Percentiles rank a stretch among this genome's conserved stretches.
Evolutionary conservation across 2,888 invertebrate species (phyloP).

Genomic region (Monoplex corrugatus): DNA sequence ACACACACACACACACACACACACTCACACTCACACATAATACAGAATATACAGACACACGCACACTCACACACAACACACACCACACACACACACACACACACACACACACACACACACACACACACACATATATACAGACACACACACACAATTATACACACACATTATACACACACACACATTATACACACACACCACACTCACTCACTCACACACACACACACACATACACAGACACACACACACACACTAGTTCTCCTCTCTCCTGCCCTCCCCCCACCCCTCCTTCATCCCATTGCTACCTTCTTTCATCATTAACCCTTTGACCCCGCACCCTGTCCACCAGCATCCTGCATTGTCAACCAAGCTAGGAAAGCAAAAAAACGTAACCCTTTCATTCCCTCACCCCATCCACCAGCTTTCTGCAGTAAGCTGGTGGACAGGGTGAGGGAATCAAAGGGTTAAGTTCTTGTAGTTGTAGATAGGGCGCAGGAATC

Average conservation of each 20-base stretch:
- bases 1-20: background rate
- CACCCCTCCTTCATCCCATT: too few relatives aligned
- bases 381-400: too few relatives aligned
- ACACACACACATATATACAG: background rate
- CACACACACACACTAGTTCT: background rate
- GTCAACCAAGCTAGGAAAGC: too few relatives aligned
- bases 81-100: background rate
- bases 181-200: background rate
- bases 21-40: background rate
- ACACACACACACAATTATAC: background rate
- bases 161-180: background rate
- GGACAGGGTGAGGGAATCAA: too few relatives aligned
- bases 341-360: too few relatives aligned
- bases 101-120: background rate
- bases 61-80: background rate
- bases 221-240: background rate
- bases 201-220: background rate
- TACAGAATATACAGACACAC: background rate
- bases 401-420: too few relatives aligned
- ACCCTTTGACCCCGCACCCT: too few relatives aligned
- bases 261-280: too few relatives aligned
- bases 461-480: too few relatives aligned
- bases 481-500: too few relatives aligned
- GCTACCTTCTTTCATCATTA: too few relatives aligned
- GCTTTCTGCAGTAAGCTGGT: too few relatives aligned